A percentile compares a stretch with the other conserved stretches of the same genome.
Conservation (phyloP, 2,888 invertebrate genomes). For the Andrena marginata region DNA sequence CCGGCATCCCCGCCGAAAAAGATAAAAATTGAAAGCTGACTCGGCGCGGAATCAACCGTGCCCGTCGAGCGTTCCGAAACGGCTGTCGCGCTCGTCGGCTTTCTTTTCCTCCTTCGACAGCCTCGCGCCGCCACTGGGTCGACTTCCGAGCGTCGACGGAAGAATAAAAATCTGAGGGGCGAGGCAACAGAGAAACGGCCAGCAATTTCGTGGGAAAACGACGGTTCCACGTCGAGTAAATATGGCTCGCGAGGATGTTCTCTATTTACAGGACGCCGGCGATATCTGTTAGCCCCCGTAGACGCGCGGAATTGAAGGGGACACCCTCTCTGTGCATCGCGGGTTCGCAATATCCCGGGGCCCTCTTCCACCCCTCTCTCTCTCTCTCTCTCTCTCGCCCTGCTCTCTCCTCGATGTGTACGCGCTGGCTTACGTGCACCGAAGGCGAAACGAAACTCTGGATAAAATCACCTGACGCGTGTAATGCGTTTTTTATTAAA, state of each 20-base stretch:
- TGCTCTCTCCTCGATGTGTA: slow-evolving; percentile 37
- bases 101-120: not conserved
- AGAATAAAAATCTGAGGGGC: not conserved
- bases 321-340: slow-evolving; percentile 67
- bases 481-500: slow-evolving; percentile 83
- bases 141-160: not conserved
- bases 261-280: slow-evolving; percentile 62
- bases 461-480: slow-evolving; percentile 81
- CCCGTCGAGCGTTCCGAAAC: not conserved
- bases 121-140: not conserved
- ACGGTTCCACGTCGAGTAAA: slow-evolving; percentile 51
- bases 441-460: slow-evolving; percentile 72
- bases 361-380: not conserved
- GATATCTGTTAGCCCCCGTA: slow-evolving; percentile 69
- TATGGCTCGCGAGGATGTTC: slow-evolving; percentile 59
- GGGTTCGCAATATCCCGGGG: slow-evolving; percentile 68
- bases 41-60: slow-evolving; percentile 33
- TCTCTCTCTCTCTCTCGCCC: not conserved
- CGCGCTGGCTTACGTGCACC: slow-evolving; percentile 66
- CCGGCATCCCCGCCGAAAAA: not conserved
- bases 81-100: not conserved
- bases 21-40: slow-evolving; percentile 34
- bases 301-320: slow-evolving; percentile 73
- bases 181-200: not conserved
- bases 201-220: slow-evolving; percentile 34